Conservation (phyloP, 2,888 invertebrate species). For the Anarsia innoxiella region DNA sequence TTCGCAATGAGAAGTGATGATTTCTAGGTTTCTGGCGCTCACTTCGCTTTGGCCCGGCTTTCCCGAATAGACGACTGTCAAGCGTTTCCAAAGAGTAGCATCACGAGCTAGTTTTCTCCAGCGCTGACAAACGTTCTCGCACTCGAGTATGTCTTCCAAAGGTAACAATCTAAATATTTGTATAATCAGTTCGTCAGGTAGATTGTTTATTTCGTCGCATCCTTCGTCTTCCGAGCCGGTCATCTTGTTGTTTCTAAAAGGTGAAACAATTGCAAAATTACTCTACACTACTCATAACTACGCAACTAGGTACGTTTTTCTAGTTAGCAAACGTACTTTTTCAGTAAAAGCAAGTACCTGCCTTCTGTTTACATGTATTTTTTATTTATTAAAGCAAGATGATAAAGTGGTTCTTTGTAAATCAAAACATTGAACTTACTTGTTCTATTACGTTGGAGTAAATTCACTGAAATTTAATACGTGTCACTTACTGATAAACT, state of each 20-base stretch:
- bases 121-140: conserved; percentile 49
- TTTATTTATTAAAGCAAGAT: no score
- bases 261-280: not conserved
- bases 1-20: conserved; percentile 45
- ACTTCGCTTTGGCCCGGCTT: conserved; percentile 50
- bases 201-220: conserved; percentile 27
- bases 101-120: conserved; percentile 54
- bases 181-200: conserved; percentile 60
- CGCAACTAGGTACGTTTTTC: no score
- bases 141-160: conserved; percentile 42
- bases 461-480: no score
- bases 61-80: conserved; percentile 49
- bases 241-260: conserved; percentile 21
- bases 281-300: conserved; percentile 13
- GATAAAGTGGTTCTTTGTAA: no score
- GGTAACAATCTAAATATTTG: conserved; percentile 52
- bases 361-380: no score
- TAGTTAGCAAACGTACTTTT: no score
- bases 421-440: no score
- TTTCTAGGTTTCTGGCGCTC: conserved; percentile 39
- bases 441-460: no score
- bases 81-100: conserved; percentile 44
- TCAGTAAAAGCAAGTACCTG: no score
- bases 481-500: no score
- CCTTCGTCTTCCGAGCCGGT: conserved; percentile 23